Evolutionary conservation across 2,888 invertebrate genomes (phyloP), one percentile per base, ranked within the genome.

Genomic region (Mesorhabditis sp.): DNA sequence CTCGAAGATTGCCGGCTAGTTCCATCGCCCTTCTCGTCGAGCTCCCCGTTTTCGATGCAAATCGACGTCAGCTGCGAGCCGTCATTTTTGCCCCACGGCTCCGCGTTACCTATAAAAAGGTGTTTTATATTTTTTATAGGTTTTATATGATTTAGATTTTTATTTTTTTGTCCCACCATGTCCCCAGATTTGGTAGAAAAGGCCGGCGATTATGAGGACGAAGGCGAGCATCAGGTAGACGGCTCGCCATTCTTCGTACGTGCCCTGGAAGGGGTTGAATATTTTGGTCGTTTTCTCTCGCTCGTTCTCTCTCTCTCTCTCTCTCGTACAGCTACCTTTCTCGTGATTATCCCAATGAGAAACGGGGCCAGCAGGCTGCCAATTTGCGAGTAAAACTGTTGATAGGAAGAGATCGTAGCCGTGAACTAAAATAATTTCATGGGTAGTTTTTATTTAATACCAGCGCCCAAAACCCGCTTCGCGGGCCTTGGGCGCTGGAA

Each of bases 381-480:
- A 61, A 73, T 68, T 65, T 82, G 80, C 2, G 82, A 76, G 72
- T 76, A 83, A 63, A 76, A 69, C 69, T 83, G 83, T 28, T 78
- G 74, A 69, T 83, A 83, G 13, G 83, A 80, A 4, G 80, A 80
- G 44, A 83, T 75, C 41, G 79, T 77, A 6, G 83, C 81, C n/a
- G 83, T 83, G 75, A 79, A 83, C 73, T 75, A 70, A 10, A 77
- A 73, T 45, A 7, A 13, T 13, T 15, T n/a, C 1, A 65, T 65
- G 3, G 63, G 63, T n/a, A n/a, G n/a, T n/a, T n/a, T n/a, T n/a
- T n/a, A n/a, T n/a, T n/a, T n/a, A n/a, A n/a, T n/a, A n/a, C n/a
- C n/a, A n/a, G n/a, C n/a, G n/a, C n/a, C n/a, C n/a, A n/a, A n/a
- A n/a, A n/a, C n/a, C n/a, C n/a, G n/a, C n/a, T n/a, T n/a, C n/a